Percentiles rank a stretch among this genome's conserved stretches.
These are phyloP conservation scores for Nomada goodeniana DNA, from an alignment of 2,888 invertebrate genomes.

Conservation along the genomic window DNA sequence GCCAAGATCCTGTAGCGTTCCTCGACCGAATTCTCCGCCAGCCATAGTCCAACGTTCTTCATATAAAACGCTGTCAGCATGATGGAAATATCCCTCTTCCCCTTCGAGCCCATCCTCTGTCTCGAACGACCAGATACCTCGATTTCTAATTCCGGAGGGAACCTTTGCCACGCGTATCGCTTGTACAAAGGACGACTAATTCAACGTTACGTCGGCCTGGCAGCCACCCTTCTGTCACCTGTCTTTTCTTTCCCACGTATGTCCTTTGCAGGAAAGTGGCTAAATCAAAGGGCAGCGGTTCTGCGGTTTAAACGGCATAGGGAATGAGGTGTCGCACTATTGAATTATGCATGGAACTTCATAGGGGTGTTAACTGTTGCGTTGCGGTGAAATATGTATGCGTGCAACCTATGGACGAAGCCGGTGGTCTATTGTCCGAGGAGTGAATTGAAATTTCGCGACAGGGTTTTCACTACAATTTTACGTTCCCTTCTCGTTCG, in stretches of 20 bases:
- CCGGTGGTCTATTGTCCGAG: too few species aligned
- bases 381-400: not conserved
- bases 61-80: constrained; percentile 62
- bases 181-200: not conserved
- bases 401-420: too few species aligned
- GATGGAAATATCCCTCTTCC: constrained; percentile 33
- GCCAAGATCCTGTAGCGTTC: constrained; percentile 47
- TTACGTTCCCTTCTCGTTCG: too few species aligned
- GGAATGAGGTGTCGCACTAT: not conserved
- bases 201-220: not conserved
- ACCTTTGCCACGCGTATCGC: too few species aligned
- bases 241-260: not conserved
- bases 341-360: constrained; percentile 11
- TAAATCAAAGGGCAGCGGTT: not conserved
- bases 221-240: not conserved
- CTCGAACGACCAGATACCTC: too few species aligned
- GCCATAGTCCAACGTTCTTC: constrained; percentile 72
- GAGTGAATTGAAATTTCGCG: too few species aligned
- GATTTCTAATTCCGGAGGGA: not conserved
- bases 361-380: not conserved
- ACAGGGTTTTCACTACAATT: too few species aligned
- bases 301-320: not conserved
- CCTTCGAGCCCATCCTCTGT: constrained; percentile 7
- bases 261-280: not conserved
- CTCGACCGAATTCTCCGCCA: constrained; percentile 45